Conservation (phyloP, 2,113 vertebrate species). For the Chelonoidis abingdonii region DNA sequence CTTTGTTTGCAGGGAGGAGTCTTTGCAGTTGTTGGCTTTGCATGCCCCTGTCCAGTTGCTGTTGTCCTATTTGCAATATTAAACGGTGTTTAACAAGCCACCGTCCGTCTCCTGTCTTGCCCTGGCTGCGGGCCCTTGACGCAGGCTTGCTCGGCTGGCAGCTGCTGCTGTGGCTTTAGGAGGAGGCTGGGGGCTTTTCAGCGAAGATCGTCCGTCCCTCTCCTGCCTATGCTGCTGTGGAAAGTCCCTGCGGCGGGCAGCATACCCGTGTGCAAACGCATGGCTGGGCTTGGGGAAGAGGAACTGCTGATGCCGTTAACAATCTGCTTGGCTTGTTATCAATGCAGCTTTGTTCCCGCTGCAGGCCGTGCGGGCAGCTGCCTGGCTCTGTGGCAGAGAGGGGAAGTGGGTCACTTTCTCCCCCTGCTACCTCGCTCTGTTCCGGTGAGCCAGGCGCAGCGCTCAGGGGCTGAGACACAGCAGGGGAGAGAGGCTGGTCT, state of each 20-base stretch:
- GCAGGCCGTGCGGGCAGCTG: background rate
- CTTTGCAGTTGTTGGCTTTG: background rate
- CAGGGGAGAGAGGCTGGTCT: background rate
- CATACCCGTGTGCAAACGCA: rapidly evolving
- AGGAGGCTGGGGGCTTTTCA: background rate
- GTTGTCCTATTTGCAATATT: background rate
- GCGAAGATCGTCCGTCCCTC: rapidly evolving
- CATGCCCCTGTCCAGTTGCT: no score
- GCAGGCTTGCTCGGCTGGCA: background rate
- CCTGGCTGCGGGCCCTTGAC: background rate
- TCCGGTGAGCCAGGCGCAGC: no score
- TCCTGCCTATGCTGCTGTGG: background rate
- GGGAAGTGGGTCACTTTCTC: background rate
- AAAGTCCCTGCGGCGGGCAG: background rate
- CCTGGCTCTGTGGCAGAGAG: background rate
- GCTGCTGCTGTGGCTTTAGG: background rate
- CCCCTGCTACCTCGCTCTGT: background rate
- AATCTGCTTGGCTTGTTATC: background rate
- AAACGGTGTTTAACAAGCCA: background rate
- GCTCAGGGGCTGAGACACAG: no score
- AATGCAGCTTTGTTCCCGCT: constrained; percentile 17
- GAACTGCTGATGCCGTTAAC: background rate
- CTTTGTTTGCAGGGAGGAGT: background rate
- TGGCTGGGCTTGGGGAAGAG: background rate
- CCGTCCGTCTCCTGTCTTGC: background rate